Evolutionary conservation across 2,797 vertebrate genomes (phyloP).

Genomic region (Micropoecilia bifurca): DNA sequence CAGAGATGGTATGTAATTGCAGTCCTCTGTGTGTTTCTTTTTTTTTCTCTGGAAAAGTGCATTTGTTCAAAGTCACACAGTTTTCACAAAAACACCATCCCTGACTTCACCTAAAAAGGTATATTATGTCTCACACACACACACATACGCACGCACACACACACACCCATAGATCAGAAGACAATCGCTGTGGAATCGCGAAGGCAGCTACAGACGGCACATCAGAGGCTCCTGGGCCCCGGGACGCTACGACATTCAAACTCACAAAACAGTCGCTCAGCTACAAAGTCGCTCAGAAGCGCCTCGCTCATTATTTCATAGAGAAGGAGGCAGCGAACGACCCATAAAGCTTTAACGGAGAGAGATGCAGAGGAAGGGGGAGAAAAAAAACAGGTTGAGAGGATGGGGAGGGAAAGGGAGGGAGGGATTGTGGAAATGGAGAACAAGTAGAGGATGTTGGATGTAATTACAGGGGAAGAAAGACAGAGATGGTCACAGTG

Average conservation of each 20-base stretch:
- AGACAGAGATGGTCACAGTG: conserved; percentile 43
- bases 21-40: conserved; percentile 46
- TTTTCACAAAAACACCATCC: conserved; percentile 55
- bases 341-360: conserved; percentile 74
- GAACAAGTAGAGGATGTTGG: conserved; percentile 66
- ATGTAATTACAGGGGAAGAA: conserved; percentile 67
- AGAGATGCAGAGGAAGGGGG: conserved; percentile 42
- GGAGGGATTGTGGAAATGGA: conserved; percentile 58
- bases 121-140: conserved; percentile 60
- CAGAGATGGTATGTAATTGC: conserved; percentile 59
- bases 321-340: conserved; percentile 65
- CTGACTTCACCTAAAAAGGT: conserved; percentile 72
- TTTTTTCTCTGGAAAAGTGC: conserved; percentile 54
- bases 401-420: conserved; percentile 38
- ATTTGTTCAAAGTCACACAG: conserved; percentile 75
- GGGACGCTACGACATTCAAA: conserved; percentile 63
- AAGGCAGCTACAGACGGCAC: conserved; percentile 64
- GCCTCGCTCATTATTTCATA: conserved; percentile 74
- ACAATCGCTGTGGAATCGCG: conserved; percentile 68
- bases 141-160: no score
- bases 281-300: conserved; percentile 74
- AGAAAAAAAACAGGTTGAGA: conserved; percentile 54
- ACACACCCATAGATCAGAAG: conserved; percentile 69
- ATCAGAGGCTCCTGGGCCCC: conserved; percentile 71
- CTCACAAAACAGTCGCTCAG: conserved; percentile 63